Evolutionary conservation across 2,113 vertebrate species (phyloP).

Genomic region (Enhydra lutris): DNA sequence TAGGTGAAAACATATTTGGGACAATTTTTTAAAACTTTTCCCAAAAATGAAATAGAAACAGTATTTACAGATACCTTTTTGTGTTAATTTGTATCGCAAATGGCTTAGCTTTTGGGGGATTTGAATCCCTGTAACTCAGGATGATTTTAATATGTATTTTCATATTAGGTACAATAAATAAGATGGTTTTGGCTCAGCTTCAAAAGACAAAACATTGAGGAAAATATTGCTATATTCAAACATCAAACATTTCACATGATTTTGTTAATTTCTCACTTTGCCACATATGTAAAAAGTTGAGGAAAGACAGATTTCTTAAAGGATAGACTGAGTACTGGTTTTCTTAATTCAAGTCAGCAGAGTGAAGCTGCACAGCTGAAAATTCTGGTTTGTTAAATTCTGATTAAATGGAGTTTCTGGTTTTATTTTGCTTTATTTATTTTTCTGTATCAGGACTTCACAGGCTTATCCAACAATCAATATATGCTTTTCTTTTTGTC

Average conservation of each 20-base stretch:
- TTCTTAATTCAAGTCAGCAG: background rate
- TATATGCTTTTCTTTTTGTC: conserved; percentile 51
- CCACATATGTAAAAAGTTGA: background rate
- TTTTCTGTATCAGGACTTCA: conserved; percentile 10
- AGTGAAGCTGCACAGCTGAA: background rate
- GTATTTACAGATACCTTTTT: background rate
- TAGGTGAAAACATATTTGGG: background rate
- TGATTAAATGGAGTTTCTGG: conserved; percentile 27
- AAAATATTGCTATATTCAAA: background rate
- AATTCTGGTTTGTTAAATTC: conserved; percentile 1
- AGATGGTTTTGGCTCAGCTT: background rate
- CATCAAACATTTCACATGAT: background rate
- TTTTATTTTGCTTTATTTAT: conserved; percentile 17
- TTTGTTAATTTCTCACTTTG: background rate
- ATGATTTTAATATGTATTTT: background rate
- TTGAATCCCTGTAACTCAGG: background rate
- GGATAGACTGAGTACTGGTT: background rate
- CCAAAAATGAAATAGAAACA: background rate
- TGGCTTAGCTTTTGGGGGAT: background rate
- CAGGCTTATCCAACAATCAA: conserved; percentile 52
- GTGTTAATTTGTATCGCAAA: background rate
- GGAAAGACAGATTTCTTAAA: background rate
- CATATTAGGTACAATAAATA: background rate
- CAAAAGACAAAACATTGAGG: background rate
- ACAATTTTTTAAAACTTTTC: background rate